Percentiles rank a stretch among this genome's conserved stretches.
These are phyloP conservation scores for Gallinago undulata DNA, from an alignment of 2,113 vertebrate species.

Conservation along the genomic window DNA sequence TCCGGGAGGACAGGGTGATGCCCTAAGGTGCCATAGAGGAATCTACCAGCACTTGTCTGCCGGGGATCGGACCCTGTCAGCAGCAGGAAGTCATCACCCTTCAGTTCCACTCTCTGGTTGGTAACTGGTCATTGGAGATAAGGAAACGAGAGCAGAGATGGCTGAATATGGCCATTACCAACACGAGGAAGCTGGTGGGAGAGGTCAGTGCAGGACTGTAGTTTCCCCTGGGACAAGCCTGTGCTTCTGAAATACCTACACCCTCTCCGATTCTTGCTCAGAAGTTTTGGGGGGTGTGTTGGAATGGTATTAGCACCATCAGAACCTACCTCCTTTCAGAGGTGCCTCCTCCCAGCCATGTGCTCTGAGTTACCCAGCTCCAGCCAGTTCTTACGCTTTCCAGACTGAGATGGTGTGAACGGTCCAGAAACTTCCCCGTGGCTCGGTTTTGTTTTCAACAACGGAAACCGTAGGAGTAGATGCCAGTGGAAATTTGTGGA, in stretches of 20 bases:
- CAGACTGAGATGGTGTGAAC: neutral
- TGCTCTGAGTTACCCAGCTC: neutral
- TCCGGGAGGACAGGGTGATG: neutral
- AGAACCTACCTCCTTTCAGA: neutral
- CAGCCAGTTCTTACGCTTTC: neutral
- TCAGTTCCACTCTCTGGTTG: neutral
- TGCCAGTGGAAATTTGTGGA: constrained; percentile 9
- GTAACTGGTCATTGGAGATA: neutral
- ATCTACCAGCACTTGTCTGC: neutral
- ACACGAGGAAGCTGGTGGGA: accelerated
- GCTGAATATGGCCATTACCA: neutral
- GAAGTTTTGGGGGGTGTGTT: neutral
- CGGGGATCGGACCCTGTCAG: neutral
- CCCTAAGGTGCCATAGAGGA: neutral
- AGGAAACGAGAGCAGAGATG: neutral
- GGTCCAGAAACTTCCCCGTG: neutral
- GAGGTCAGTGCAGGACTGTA: neutral
- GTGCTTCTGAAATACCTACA: neutral
- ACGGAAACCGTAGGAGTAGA: neutral
- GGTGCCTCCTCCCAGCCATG: neutral
- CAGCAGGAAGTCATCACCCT: neutral
- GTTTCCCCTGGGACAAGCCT: neutral
- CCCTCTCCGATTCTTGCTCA: neutral
- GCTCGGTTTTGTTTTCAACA: neutral
- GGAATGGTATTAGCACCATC: neutral